phyloP scores from a whole-genome alignment of 2,113 vertebrate genomes.

The Cyanistes caeruleus region DNA sequence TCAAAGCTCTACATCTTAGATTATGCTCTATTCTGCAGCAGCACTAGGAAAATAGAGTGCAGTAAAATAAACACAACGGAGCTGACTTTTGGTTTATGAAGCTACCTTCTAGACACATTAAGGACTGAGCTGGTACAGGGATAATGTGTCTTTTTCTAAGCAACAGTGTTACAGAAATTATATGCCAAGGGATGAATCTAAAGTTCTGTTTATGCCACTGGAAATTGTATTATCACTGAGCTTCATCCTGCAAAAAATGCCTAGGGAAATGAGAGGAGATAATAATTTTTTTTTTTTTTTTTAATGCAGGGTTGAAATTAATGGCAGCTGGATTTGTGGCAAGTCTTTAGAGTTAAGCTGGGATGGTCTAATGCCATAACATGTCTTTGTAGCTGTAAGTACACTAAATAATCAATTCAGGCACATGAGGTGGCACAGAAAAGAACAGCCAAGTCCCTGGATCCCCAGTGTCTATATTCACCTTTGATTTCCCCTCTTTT shows the following conservation, averaged over 20 bases:
- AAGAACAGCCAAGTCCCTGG: background rate
- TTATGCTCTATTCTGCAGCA: background rate
- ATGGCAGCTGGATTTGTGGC: background rate
- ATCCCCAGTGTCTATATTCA: background rate
- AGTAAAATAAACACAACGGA: background rate
- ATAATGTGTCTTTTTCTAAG: background rate
- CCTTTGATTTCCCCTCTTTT: background rate
- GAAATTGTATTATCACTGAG: background rate
- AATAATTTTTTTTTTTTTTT: background rate
- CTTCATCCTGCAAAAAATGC: background rate
- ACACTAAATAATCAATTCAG: background rate
- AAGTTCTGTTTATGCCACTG: background rate
- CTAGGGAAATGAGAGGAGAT: background rate
- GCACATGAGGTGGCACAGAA: background rate
- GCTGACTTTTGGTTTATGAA: background rate
- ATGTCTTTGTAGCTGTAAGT: background rate
- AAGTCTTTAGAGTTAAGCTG: background rate
- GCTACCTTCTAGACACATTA: background rate
- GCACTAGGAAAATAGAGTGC: background rate
- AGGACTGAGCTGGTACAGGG: background rate
- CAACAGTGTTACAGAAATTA: background rate
- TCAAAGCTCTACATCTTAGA: conserved; percentile 23
- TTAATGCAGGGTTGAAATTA: background rate
- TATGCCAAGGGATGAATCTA: background rate
- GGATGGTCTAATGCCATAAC: background rate